Evolutionary conservation across 2,888 invertebrate genomes (phyloP), one percentile per base, ranked within the genome.

Genomic region (Melieria omissa): DNA sequence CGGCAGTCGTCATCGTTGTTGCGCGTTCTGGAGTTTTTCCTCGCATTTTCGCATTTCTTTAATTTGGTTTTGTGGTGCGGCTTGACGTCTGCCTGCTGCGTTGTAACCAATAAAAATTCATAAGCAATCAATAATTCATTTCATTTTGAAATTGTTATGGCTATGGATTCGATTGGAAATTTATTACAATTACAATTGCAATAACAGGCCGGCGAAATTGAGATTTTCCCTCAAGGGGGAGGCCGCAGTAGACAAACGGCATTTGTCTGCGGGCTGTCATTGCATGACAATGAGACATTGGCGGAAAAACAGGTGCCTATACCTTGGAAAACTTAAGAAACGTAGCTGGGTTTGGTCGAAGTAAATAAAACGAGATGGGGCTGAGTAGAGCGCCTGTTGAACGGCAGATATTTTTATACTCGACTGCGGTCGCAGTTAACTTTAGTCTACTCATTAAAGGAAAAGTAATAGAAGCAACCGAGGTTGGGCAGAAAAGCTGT

Each of bases 51-150:
- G 29, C 29, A 29, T 29, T 29, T 29, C 29, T 29, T 29, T 29
- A 29, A 29, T 29, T 29, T 29, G 29, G 29, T 29, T 29, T 29
- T 29, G 29, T 1, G 29, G 29, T 29, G 29, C 29, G 29, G 29
- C 29, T 2, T 29, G 29, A 3, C 29, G 29, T 29, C 29, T 29
- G 29, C 29, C 29, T 29, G 29, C 29, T 29, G 29, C 29, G 29
- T 29, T 29, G 29, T 29, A 29, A 29, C 29, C 29, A 69, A 69
- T 69, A 69, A 69, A 69, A 69, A 65, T 65, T 60, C 65, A 65
- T 65, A 65, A 60, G 52, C 60, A 64, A 70, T 70, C 65, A 70
- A 65, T 60, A 70, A 60, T 70, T 65, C 70, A 65, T 54, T 70
- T 65, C 58, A 45, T 60, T 64, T 70, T 60, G 52, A 60, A 70